Conservation (phyloP, 2,888 invertebrate genomes). For the Notocelia uddmanniana region DNA sequence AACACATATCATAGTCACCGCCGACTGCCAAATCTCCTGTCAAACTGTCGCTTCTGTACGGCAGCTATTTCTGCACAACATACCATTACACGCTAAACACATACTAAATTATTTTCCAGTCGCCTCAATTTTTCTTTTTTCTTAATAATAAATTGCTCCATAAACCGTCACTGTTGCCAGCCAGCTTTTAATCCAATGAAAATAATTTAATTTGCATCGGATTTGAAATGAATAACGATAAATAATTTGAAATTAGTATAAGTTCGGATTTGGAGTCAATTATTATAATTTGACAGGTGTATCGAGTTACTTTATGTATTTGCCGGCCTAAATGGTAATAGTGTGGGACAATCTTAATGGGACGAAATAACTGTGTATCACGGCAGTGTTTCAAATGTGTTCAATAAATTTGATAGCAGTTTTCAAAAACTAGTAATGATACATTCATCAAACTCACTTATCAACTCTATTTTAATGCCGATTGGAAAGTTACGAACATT, state of each 20-base stretch:
- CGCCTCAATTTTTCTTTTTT: conserved; percentile 20
- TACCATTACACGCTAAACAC: conserved; percentile 12
- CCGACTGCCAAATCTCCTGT: conserved; percentile 58
- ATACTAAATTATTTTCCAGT: conserved; percentile 43
- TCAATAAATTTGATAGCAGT: conserved; percentile 3
- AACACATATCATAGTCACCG: conserved; percentile 45
- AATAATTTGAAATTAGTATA: conserved; percentile 40
- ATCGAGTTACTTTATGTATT: conserved; percentile 41
- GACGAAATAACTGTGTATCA: conserved; percentile 31
- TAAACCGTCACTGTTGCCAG: conserved; percentile 28
- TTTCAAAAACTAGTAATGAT: not conserved
- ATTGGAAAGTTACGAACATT: too few relatives aligned
- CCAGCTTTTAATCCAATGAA: conserved; percentile 19
- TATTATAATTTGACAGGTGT: conserved; percentile 43
- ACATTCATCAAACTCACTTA: not conserved
- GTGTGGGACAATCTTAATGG: conserved; percentile 36
- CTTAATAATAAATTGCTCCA: conserved; percentile 24
- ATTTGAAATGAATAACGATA: conserved; percentile 29
- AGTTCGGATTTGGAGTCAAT: conserved; percentile 37
- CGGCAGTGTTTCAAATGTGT: not conserved
- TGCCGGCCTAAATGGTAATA: conserved; percentile 35
- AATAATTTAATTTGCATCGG: conserved; percentile 26
- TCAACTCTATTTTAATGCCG: too few relatives aligned
- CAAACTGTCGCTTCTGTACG: conserved; percentile 54
- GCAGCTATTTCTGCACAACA: conserved; percentile 56